Base-by-base conservation (phyloP, 2,888 invertebrate species). In the Eilema caniola region DNA sequence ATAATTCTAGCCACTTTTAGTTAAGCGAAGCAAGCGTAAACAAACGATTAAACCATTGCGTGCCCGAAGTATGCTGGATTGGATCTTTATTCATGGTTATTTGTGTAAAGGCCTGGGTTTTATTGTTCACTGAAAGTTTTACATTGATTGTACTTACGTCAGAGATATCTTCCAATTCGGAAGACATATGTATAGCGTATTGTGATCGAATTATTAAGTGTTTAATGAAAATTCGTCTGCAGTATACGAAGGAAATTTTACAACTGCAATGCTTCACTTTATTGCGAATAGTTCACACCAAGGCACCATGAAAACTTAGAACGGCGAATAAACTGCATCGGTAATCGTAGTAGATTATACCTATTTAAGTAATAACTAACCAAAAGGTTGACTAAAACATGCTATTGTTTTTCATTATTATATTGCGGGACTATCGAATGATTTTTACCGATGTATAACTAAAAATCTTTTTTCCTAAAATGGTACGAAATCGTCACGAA, bases 21-120 rank as follows among this genome's bases (percentile, higher is more conserved):
- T 84, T 84, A 89, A 88, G 86, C 87, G 71, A 89, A 90, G 89
- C 88, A 90, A 92, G 93, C 93, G 90, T 93, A 93, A 93, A 93
- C 90, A 90, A 92, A 92, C 86, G 88, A 92, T 91, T 92, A 91
- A 88, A 87, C 79, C 83, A 76, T 92, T 91, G 94, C 94, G 93
- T 94, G 94, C 81, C 78, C 78, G 62, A 84, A 86, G 84, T 86
- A 85, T 83, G 78, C 82, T 80, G 78, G 80, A 82, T 84, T 76
- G 78, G 85, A 88, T 88, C 80, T 86, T 84, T 86, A 83, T 81
- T 85, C 78, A 82, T 85, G 57, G 88, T 84, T 83, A 87, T 87
- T 87, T 83, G 78, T 83, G 74, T 80, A 75, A 77, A 83, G 72
- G 59, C 66, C 76, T 77, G 71, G 67, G 69, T 73, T 82, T 82